Conservation (phyloP, 2,888 invertebrate species). For the Serripes groenlandicus region DNA sequence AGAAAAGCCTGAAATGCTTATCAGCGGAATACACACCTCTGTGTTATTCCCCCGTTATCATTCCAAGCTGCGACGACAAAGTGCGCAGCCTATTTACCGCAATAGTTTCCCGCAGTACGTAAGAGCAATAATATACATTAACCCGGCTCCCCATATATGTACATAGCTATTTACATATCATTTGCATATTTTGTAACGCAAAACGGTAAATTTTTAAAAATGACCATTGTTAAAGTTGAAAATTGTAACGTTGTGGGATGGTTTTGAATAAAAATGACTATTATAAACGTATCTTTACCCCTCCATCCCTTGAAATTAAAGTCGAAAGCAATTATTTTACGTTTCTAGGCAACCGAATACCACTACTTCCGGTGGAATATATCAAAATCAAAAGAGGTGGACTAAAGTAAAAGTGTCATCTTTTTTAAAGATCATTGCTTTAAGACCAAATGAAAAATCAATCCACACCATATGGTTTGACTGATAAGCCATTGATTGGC, state of each 20-base stretch:
- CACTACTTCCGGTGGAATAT: constrained; percentile 4
- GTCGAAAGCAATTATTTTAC: constrained; percentile 6
- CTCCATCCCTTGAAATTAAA: neutral
- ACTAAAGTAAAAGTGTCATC: too few relatives aligned
- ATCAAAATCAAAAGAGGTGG: neutral
- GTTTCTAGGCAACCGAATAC: constrained; percentile 17
- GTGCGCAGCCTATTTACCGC: constrained; percentile 15
- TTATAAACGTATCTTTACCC: too few relatives aligned
- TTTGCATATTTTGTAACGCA: constrained; percentile 14
- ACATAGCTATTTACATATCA: constrained; percentile 21
- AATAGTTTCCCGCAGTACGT: constrained; percentile 7
- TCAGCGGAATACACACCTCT: neutral
- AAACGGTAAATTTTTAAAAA: too few relatives aligned
- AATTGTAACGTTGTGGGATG: too few relatives aligned
- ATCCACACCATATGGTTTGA: neutral
- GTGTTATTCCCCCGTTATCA: constrained; percentile 8
- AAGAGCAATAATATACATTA: neutral
- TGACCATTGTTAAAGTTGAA: too few relatives aligned
- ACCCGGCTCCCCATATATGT: constrained; percentile 16
- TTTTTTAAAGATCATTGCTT: neutral
- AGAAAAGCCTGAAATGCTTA: constrained; percentile 6
- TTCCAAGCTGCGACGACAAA: constrained; percentile 18
- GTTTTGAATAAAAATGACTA: too few relatives aligned
- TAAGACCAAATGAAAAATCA: neutral
- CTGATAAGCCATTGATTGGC: constrained; percentile 15